Percentiles rank a stretch among this genome's conserved stretches.
Evolutionary conservation across 2,113 vertebrate genomes (phyloP).

Genomic region (Mirounga angustirostris): DNA sequence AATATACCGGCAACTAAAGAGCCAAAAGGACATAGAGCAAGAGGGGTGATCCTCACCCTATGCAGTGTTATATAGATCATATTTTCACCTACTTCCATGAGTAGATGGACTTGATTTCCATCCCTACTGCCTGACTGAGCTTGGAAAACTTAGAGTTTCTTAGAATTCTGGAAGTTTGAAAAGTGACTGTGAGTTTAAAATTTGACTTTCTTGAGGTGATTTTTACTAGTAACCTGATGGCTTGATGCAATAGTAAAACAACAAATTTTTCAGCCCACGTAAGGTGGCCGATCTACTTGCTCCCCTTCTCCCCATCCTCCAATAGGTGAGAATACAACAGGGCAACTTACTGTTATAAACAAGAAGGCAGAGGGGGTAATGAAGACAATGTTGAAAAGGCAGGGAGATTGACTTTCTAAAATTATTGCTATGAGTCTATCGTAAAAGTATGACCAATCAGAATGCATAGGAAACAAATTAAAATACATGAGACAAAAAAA

Average conservation of each 20-base stretch:
- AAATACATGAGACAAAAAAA: neutral
- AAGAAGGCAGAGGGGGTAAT: neutral
- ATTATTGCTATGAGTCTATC: neutral
- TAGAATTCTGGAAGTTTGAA: slow-evolving; percentile 16
- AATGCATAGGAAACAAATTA: neutral
- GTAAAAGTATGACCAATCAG: neutral
- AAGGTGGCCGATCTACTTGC: neutral
- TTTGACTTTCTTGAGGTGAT: slow-evolving; percentile 4
- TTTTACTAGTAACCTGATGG: neutral
- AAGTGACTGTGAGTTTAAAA: slow-evolving; percentile 2
- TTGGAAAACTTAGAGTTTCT: neutral
- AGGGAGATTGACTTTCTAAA: neutral
- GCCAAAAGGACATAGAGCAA: neutral
- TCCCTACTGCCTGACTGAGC: neutral
- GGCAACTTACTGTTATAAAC: neutral
- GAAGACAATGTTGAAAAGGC: neutral
- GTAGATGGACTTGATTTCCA: neutral
- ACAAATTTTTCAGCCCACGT: neutral
- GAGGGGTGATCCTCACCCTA: accelerated
- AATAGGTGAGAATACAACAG: neutral
- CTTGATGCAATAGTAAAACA: neutral
- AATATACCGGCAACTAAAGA: neutral
- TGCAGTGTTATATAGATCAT: too few species aligned
- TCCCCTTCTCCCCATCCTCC: neutral
- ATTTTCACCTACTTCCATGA: neutral